These are phyloP conservation scores for Craterocephalus amniculus DNA, from an alignment of 2,797 vertebrate genomes.

Conservation along the genomic window DNA sequence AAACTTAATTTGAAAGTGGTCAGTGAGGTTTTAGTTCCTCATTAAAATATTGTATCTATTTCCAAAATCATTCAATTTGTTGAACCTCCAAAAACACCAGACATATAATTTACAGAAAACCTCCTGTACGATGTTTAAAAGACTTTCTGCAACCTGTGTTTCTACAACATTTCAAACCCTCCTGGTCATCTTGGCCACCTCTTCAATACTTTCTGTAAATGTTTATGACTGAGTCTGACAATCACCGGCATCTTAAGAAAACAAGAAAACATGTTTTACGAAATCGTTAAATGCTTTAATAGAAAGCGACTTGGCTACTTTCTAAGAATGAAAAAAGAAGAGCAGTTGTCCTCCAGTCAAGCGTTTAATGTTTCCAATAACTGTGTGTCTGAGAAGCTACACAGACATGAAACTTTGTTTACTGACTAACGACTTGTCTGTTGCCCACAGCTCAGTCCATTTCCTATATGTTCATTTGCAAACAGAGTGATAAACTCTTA, in stretches of 20 bases:
- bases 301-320: background rate
- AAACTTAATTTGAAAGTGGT: no score
- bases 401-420: background rate
- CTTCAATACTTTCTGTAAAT: background rate
- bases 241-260: background rate
- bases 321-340: background rate
- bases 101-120: background rate
- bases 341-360: background rate
- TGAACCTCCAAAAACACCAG: background rate
- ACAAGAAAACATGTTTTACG: background rate
- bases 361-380: background rate
- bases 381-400: background rate
- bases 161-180: background rate
- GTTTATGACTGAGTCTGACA: background rate
- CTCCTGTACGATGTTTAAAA: background rate
- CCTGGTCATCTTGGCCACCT: background rate
- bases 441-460: background rate
- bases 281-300: background rate
- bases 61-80: no score
- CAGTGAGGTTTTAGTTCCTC: no score
- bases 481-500: background rate
- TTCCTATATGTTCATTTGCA: background rate
- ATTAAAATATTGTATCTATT: no score
- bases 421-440: background rate
- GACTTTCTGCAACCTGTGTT: background rate